Evolutionary conservation across 2,113 vertebrate species (phyloP).

Genomic region (Psittacara wagleri): DNA sequence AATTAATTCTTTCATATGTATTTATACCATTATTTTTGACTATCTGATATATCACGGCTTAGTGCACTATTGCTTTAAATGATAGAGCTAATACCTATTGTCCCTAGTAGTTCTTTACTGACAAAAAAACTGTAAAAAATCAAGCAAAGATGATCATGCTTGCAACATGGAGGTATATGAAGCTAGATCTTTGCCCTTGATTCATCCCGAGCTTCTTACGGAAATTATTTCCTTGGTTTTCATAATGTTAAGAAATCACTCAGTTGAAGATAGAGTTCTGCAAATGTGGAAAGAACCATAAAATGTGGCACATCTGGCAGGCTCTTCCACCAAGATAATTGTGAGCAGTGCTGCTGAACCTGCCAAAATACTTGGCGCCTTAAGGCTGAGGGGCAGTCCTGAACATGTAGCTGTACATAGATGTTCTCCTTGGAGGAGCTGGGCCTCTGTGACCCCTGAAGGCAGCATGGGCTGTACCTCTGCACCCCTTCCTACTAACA

Average conservation of each 20-base stretch:
- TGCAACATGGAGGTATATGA: not conserved
- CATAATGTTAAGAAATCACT: not conserved
- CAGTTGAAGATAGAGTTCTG: not conserved
- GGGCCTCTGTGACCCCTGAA: not conserved
- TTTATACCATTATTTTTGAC: not conserved
- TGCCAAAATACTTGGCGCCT: not conserved
- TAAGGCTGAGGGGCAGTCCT: not conserved
- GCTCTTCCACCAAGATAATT: not conserved
- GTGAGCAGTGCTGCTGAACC: not conserved
- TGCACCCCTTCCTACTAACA: not conserved
- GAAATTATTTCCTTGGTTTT: not conserved
- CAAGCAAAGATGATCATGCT: not conserved
- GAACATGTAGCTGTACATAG: not conserved
- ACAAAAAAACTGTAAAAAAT: not conserved
- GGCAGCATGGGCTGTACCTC: not conserved
- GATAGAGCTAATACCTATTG: not conserved
- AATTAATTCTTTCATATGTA: not conserved
- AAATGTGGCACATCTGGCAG: not conserved
- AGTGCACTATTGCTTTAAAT: not conserved
- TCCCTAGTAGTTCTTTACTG: not conserved
- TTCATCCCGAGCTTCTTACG: not conserved
- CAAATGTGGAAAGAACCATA: not conserved
- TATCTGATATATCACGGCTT: not conserved
- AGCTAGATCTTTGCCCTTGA: not conserved
- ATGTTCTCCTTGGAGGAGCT: not conserved